Evolutionary conservation across 2,888 invertebrate genomes (phyloP).

Genomic region (Drosophila testacea): DNA sequence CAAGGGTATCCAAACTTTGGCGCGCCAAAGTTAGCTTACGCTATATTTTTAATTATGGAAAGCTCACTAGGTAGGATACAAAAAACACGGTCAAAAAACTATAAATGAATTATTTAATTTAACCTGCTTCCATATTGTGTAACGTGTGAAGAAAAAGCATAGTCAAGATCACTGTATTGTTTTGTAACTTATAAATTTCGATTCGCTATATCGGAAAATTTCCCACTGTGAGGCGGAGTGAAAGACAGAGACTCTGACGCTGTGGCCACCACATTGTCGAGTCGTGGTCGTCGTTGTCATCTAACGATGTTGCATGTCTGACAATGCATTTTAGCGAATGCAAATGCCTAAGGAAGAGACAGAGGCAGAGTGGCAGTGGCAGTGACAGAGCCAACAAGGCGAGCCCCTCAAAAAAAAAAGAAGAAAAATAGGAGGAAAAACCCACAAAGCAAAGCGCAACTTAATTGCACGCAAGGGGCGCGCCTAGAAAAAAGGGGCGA

Average conservation of each 20-base stretch:
- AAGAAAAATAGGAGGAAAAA: conserved; percentile 59
- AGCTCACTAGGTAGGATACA: too few species aligned
- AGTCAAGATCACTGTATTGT: too few species aligned
- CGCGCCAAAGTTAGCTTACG: too few species aligned
- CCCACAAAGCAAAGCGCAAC: conserved; percentile 70
- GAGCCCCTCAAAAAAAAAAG: conserved; percentile 55
- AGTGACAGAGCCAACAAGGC: conserved; percentile 42
- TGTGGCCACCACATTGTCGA: conserved; percentile 48
- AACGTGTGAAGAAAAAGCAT: too few species aligned
- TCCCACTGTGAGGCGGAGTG: too few species aligned
- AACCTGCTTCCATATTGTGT: too few species aligned
- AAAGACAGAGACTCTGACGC: conserved; percentile 13
- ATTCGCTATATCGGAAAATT: too few species aligned
- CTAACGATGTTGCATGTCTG: conserved; percentile 71
- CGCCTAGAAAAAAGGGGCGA: conserved; percentile 15
- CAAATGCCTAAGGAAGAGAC: conserved; percentile 41
- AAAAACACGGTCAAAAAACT: too few species aligned
- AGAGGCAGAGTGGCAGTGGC: conserved; percentile 5
- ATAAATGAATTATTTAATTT: too few species aligned
- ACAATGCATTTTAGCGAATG: conserved; percentile 74
- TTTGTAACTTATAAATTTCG: too few species aligned
- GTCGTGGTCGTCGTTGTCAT: conserved; percentile 48
- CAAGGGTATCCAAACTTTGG: too few species aligned
- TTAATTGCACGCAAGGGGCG: conserved; percentile 71
- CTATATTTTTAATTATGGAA: too few species aligned